Base-by-base conservation (phyloP, 2,888 invertebrate species). In the Trimorus sp. region DNA sequence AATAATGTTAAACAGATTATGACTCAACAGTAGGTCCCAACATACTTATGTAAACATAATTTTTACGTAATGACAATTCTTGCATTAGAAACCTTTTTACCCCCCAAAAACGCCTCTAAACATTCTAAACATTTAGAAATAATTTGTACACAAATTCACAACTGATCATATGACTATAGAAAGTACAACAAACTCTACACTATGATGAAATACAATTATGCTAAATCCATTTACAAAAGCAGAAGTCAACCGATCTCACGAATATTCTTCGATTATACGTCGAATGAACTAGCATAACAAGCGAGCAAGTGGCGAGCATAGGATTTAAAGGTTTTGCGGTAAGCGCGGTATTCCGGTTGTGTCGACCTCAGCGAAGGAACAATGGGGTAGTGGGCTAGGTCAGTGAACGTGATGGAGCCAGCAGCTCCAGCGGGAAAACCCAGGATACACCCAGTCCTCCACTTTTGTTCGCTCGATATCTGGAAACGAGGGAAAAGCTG, bases 381-480 rank as follows among this genome's bases (percentile, higher is more conserved):
- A 84, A 79, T 83, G 77, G 84, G 62, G 78, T 73, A 79, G 83
- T 85, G 86, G 86, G 88, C 85, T 87, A 89, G 89, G 89, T 89
- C 89, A 89, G 88, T 89, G 89, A 89, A 89, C 89, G 89, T 86
- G 81, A 68, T 82, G 75, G 65, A 79, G 75, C 86, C 84, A 84
- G 81, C 86, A 86, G 87, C 86, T 85, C 85, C 84, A 87, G 83
- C 86, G 85, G 83, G 86, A 86, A 84, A 85, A 85, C 87, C 89
- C 87, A 86, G 87, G 86, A 85, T 82, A 82, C 86, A 84, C 87
- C 84, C 84, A 83, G 68, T 84, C 83, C 83, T 82, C 83, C 83
- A 82, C 84, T 84, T 85, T 83, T 83, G 85, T 85, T 87, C 90
- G 90, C 88, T 89, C 90, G 88, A 89, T 90, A 90, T 89, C 89